Percentiles rank a stretch among this genome's conserved stretches.
These are phyloP conservation scores for Neomorphus geoffroyi DNA, from an alignment of 2,797 vertebrate genomes.

Conservation along the genomic window DNA sequence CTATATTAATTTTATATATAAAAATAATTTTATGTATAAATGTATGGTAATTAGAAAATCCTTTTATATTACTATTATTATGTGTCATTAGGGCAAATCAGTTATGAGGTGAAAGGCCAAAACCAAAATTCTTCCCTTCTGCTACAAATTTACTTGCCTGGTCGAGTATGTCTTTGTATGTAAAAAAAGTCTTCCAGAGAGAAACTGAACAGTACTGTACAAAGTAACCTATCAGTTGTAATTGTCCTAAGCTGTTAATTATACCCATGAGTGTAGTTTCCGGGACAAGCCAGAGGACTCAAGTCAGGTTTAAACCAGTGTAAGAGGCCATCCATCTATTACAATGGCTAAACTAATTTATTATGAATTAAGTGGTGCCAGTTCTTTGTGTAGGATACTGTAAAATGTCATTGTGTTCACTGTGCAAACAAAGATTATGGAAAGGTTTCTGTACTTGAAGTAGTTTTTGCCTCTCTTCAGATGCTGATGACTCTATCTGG, in stretches of 20 bases:
- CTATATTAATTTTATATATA: not conserved
- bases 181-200: not conserved
- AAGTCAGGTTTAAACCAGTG: conserved; percentile 3
- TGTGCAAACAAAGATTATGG: conserved; percentile 35
- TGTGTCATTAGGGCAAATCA: not conserved
- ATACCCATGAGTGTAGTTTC: conserved; percentile 43
- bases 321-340: conserved; percentile 46
- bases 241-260: conserved; percentile 43
- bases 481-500: conserved; percentile 22
- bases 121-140: not conserved
- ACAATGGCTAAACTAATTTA: conserved; percentile 64
- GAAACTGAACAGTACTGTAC: not conserved
- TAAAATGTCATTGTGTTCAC: conserved; percentile 57
- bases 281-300: conserved; percentile 50
- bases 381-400: conserved; percentile 53
- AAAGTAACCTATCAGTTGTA: not conserved
- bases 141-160: not conserved
- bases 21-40: not conserved
- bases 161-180: not conserved
- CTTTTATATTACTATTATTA: not conserved
- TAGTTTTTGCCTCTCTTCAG: conserved; percentile 16
- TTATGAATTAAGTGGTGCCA: conserved; percentile 59
- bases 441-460: conserved; percentile 9
- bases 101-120: not conserved
- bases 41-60: not conserved